These are phyloP conservation scores for Himalopsyche phryganea DNA, from an alignment of 1,140 invertebrate species.

Conservation along the genomic window DNA sequence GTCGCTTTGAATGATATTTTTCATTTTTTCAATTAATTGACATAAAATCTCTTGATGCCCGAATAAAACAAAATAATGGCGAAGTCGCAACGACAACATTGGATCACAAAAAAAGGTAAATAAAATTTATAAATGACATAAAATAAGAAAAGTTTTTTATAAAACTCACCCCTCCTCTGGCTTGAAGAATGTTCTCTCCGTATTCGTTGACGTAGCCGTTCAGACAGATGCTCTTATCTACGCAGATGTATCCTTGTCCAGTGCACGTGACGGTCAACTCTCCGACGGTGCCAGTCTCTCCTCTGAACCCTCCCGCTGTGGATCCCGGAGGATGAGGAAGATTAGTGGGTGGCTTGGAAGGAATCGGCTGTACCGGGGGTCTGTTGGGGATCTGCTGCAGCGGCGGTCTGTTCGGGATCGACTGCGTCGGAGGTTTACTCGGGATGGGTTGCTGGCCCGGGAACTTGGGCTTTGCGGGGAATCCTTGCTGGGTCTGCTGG, in stretches of 20 bases:
- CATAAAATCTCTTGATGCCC: too few relatives aligned
- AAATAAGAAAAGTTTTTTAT: too few relatives aligned
- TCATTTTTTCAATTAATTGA: too few relatives aligned
- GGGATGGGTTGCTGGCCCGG: not conserved
- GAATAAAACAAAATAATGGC: too few relatives aligned
- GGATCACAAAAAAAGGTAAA: too few relatives aligned
- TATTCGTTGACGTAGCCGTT: conserved; percentile 55
- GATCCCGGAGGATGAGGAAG: conserved; percentile 25
- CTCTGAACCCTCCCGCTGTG: conserved; percentile 37
- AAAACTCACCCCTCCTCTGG: conserved; percentile 43
- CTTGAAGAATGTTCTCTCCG: conserved; percentile 47
- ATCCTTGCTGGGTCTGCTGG: conserved; percentile 16
- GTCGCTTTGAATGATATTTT: too few relatives aligned
- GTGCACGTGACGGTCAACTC: conserved; percentile 49
- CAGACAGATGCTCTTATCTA: conserved; percentile 52
- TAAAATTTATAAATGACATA: too few relatives aligned
- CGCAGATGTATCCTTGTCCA: conserved; percentile 55
- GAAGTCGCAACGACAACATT: too few relatives aligned
- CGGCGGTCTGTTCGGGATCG: not conserved
- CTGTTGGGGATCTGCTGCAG: not conserved
- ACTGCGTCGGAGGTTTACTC: not conserved
- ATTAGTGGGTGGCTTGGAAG: conserved; percentile 12
- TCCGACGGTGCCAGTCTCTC: conserved; percentile 34
- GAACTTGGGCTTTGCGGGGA: conserved; percentile 1
- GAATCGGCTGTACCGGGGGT: conserved; percentile 1